Evolutionary conservation across 2,888 invertebrate species (phyloP).

Genomic region (Ichneumoninae sp.): DNA sequence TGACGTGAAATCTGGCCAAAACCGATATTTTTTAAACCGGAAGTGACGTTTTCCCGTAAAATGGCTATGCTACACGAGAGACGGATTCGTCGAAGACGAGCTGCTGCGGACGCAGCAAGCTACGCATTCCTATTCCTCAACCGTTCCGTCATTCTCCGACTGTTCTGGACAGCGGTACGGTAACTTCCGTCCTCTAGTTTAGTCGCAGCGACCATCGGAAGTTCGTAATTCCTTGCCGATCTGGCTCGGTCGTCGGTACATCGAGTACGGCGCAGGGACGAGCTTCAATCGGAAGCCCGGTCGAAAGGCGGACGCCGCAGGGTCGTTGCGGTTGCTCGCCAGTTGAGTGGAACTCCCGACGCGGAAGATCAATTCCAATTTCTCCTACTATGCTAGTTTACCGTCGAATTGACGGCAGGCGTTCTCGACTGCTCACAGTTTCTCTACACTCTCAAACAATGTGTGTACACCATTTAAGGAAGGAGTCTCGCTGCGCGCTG

Average conservation of each 20-base stretch:
- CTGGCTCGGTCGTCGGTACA: constrained; percentile 36
- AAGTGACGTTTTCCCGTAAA: too few relatives aligned
- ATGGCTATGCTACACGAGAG: background rate
- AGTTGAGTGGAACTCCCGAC: constrained; percentile 45
- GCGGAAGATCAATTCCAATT: constrained; percentile 34
- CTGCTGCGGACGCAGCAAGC: constrained; percentile 27
- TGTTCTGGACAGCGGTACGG: constrained; percentile 29
- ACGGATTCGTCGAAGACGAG: constrained; percentile 38
- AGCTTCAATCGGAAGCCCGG: constrained; percentile 43
- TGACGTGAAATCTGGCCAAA: too few relatives aligned
- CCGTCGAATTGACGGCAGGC: background rate
- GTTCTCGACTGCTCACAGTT: background rate
- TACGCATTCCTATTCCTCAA: constrained; percentile 27
- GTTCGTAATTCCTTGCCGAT: constrained; percentile 60
- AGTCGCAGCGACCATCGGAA: constrained; percentile 52
- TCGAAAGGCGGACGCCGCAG: constrained; percentile 36
- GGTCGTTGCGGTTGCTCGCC: constrained; percentile 32
- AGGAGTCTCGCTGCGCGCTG: too few relatives aligned
- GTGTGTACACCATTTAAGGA: background rate
- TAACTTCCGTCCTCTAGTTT: constrained; percentile 61
- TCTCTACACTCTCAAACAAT: background rate
- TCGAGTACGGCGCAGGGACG: constrained; percentile 2
- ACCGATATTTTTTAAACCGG: too few relatives aligned
- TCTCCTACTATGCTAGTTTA: background rate
- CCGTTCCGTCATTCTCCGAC: constrained; percentile 29